Conservation (phyloP, 92 coral and sea anemone genomes). For the Muricea muricata region DNA sequence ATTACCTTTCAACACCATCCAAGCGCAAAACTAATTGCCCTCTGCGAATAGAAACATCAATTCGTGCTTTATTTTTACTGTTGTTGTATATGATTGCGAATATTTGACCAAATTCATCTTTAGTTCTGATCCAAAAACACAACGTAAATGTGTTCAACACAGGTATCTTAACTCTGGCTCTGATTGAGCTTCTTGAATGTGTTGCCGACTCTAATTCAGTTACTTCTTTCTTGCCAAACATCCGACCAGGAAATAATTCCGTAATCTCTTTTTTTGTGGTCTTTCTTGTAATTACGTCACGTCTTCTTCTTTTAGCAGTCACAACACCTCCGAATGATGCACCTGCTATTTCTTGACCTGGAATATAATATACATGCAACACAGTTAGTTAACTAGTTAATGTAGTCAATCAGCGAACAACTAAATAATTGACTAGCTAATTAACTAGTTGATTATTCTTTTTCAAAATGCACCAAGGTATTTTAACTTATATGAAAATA, state of each 20-base stretch:
- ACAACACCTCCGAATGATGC: slow-evolving; percentile 26
- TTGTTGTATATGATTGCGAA: slow-evolving; percentile 16
- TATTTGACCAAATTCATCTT: slow-evolving; percentile 14
- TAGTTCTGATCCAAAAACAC: slow-evolving; percentile 39
- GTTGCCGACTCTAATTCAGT: neutral
- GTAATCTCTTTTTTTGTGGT: neutral
- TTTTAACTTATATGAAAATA: too few species aligned
- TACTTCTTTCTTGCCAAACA: neutral
- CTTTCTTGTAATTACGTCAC: neutral
- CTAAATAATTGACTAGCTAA: too few species aligned
- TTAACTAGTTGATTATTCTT: too few species aligned
- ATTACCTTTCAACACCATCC: neutral
- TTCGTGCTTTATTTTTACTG: neutral
- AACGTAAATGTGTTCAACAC: slow-evolving; percentile 12
- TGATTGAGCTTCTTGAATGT: neutral
- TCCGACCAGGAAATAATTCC: slow-evolving; percentile 23
- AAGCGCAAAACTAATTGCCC: neutral
- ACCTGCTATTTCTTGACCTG: slow-evolving; percentile 31
- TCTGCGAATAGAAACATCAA: neutral
- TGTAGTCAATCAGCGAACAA: too few species aligned
- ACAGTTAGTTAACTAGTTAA: too few species aligned
- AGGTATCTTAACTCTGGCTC: neutral
- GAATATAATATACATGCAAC: too few species aligned
- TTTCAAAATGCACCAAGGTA: too few species aligned
- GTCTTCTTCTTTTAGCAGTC: neutral